Conservation (phyloP, 2,797 vertebrate genomes). For the Fringilla coelebs region DNA sequence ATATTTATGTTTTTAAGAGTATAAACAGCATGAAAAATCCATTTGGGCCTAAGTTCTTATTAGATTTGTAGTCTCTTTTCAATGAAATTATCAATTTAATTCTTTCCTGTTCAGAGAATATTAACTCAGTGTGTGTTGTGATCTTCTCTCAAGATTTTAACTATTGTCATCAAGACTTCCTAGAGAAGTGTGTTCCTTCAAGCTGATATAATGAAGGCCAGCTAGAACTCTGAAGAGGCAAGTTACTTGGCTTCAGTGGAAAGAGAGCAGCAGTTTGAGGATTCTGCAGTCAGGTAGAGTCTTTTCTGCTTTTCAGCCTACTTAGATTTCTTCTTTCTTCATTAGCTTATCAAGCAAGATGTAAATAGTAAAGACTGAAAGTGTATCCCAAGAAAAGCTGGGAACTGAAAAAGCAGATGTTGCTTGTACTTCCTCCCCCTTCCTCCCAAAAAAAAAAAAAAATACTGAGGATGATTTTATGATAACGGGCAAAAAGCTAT, state of each 20-base stretch:
- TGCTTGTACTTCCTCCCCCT: neutral
- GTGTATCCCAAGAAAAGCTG: neutral
- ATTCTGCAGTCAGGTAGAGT: neutral
- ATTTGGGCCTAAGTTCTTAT: neutral
- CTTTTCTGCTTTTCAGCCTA: neutral
- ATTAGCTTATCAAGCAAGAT: neutral
- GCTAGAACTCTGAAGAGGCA: neutral
- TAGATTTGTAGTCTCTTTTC: neutral
- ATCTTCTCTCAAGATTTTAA: neutral
- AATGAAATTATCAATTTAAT: neutral
- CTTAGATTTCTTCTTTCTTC: neutral
- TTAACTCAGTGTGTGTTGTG: neutral
- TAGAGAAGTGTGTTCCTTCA: neutral
- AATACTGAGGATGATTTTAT: neutral
- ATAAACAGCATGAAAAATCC: neutral
- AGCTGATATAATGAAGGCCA: neutral
- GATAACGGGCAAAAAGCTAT: neutral
- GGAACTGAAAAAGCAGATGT: neutral
- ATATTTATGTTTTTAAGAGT: neutral
- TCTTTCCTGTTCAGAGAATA: neutral
- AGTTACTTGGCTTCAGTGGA: neutral
- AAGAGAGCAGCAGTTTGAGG: neutral
- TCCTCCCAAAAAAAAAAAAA: neutral
- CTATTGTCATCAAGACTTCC: fast-evolving
- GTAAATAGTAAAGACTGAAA: neutral